Base-by-base conservation (phyloP, 2,113 vertebrate species). In the Ophiodon elongatus region DNA sequence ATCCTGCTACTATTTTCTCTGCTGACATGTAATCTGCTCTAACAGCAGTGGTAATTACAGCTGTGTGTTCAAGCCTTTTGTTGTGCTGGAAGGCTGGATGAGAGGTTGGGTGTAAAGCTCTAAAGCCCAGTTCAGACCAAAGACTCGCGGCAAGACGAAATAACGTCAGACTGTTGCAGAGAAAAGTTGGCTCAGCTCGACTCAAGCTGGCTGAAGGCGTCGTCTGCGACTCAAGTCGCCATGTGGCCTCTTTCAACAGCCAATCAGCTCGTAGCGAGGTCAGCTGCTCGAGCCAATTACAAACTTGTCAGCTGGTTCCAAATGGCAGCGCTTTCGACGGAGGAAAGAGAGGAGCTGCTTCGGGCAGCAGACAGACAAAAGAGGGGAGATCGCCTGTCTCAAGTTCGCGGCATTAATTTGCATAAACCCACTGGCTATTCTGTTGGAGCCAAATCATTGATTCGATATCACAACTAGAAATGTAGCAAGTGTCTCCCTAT, bases 21-120 rank as follows among this genome's bases (percentile, higher is more conserved):
- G 37, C 71, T 80, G 85, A 84, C 56, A 82, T 78, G 23, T 76
- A 33, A 80, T 81, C 31, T 60, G 56, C 47, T 69, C 29, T 62
- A 37, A 78, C n/a, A 73, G 27, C 35, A 80, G 47, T 57, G 5
- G 50, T n/a, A 62, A 23, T 83, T 77, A 47, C 71, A 7, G 63
- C n/a, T 23, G 25, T 72, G 41, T 56, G 63, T 65, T 69, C 27
- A 67, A 60, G 39, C 31, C 62, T 77, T 52, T 52, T 75, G 19
- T 45, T 80, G n/a, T 11, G n/a, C 8, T 68, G 7, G 66, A 39
- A 76, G 4, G 25, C 21, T 43, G 27, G 47, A 62, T 35, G 37
- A 50, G 47, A 60, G n/a, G n/a, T 6, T 5, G 23, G 25, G 14
- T 5, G 10, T 54, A 43, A 65, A 63, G 33, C 35, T 54, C 52